A percentile compares a stretch with the other conserved stretches of the same genome.
Evolutionary conservation across 2,797 vertebrate genomes (phyloP).

Genomic region (Micromesistius poutassou): DNA sequence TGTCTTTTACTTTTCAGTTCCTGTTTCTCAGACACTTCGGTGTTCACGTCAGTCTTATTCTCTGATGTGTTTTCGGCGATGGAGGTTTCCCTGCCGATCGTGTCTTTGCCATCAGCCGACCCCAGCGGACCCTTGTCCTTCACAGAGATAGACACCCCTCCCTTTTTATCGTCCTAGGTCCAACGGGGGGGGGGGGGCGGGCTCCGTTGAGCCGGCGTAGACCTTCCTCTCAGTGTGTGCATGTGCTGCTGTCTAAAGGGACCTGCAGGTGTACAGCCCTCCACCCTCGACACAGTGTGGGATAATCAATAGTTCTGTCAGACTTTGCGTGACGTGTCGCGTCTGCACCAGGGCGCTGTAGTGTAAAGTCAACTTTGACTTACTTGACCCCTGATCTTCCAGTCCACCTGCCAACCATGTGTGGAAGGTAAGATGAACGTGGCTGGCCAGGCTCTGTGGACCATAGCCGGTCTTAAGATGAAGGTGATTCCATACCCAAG

Average conservation of each 20-base stretch:
- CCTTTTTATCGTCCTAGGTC: too few species aligned
- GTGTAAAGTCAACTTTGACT: too few species aligned
- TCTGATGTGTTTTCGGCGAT: neutral
- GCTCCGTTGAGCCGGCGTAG: neutral
- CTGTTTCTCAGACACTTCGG: neutral
- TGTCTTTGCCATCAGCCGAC: too few species aligned
- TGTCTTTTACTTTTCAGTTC: too few species aligned
- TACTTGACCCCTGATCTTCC: slow-evolving; percentile 3
- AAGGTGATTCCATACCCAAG: neutral
- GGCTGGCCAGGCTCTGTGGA: slow-evolving; percentile 9
- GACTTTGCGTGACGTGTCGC: slow-evolving; percentile 6
- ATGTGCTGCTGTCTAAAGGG: slow-evolving; percentile 41
- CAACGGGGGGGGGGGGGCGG: too few species aligned
- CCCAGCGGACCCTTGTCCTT: too few species aligned
- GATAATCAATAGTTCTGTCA: slow-evolving; percentile 60
- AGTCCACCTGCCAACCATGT: neutral
- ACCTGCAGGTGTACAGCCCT: slow-evolving; percentile 48
- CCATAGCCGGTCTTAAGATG: slow-evolving; percentile 7
- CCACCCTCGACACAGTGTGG: slow-evolving; percentile 44
- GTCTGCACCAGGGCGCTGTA: neutral
- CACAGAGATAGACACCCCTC: too few species aligned
- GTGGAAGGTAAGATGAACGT: slow-evolving; percentile 31
- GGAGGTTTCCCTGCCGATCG: too few species aligned
- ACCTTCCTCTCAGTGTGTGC: neutral
- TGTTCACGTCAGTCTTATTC: neutral